Evolutionary conservation across 2,888 invertebrate species (phyloP).

Genomic region (Bursaphelenchus okinawaensis): DNA sequence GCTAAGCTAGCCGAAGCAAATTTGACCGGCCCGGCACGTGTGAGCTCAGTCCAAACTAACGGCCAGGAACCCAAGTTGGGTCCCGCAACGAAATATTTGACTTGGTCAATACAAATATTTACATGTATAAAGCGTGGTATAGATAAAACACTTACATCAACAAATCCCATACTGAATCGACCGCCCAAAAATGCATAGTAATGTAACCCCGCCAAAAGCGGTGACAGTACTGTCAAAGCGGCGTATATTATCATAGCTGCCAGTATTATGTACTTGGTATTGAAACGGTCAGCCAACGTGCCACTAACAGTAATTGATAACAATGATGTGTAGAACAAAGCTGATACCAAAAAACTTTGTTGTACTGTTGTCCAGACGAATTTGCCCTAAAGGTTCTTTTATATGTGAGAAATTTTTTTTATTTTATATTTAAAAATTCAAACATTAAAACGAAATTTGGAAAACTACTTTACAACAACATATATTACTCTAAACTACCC

Average conservation of each 20-base stretch:
- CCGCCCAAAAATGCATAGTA: constrained; percentile 33
- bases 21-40: no score
- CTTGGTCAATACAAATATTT: no score
- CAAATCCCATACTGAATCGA: constrained; percentile 44
- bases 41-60: no score
- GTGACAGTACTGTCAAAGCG: constrained; percentile 30
- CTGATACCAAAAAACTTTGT: constrained; percentile 40
- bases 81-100: no score
- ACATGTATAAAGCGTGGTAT: no score
- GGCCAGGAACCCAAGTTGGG: no score
- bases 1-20: no score
- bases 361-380: constrained; percentile 37
- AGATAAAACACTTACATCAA: constrained; percentile 37
- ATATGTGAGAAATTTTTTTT: neutral
- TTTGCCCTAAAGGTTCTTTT: constrained; percentile 27
- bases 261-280: constrained; percentile 37
- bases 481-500: no score
- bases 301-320: constrained; percentile 38
- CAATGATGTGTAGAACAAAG: constrained; percentile 43
- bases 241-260: constrained; percentile 26
- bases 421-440: no score
- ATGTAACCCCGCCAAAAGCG: constrained; percentile 32
- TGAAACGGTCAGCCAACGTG: constrained; percentile 39
- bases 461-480: no score
- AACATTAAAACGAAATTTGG: no score